phyloP scores from a whole-genome alignment of 23 tunicate genomes.

The Aplidium turbinatum region DNA sequence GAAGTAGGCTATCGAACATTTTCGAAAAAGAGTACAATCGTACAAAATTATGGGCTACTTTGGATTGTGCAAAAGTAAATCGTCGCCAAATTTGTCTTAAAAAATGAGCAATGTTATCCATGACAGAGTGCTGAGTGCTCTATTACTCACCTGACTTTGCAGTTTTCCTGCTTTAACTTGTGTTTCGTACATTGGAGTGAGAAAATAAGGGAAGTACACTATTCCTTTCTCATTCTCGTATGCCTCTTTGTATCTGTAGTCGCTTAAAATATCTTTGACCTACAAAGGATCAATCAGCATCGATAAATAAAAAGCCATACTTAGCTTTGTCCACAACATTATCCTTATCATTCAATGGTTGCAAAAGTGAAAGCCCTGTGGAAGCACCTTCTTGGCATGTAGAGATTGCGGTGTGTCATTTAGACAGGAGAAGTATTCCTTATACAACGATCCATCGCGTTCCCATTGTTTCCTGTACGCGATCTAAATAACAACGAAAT shows the following conservation, averaged over 20 bases:
- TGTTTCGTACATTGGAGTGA: conserved; percentile 84
- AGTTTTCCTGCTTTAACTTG: conserved; percentile 84
- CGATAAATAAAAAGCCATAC: too few species aligned
- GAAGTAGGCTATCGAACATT: too few species aligned
- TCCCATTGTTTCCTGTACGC: conserved; percentile 73
- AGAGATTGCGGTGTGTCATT: conserved; percentile 56
- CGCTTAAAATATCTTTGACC: conserved; percentile 68
- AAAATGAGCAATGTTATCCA: too few species aligned
- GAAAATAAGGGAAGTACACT: conserved; percentile 73
- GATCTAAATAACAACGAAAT: conserved; percentile 31
- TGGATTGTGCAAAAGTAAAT: too few species aligned
- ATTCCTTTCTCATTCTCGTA: conserved; percentile 88
- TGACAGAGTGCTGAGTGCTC: too few species aligned
- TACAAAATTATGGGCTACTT: too few species aligned
- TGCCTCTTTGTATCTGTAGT: conserved; percentile 75
- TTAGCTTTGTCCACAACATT: too few species aligned
- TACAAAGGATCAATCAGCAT: too few species aligned
- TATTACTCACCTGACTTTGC: conserved; percentile 58
- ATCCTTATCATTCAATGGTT: too few species aligned
- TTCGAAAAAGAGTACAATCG: too few species aligned
- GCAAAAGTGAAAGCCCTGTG: too few species aligned
- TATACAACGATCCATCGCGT: conserved; percentile 43
- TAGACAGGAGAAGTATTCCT: conserved; percentile 64
- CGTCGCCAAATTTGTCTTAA: too few species aligned
- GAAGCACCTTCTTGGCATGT: conserved; percentile 75